A percentile compares a stretch with the other conserved stretches of the same genome.
Evolutionary conservation across 2,888 invertebrate genomes (phyloP).

Genomic region (Morpho helenor): DNA sequence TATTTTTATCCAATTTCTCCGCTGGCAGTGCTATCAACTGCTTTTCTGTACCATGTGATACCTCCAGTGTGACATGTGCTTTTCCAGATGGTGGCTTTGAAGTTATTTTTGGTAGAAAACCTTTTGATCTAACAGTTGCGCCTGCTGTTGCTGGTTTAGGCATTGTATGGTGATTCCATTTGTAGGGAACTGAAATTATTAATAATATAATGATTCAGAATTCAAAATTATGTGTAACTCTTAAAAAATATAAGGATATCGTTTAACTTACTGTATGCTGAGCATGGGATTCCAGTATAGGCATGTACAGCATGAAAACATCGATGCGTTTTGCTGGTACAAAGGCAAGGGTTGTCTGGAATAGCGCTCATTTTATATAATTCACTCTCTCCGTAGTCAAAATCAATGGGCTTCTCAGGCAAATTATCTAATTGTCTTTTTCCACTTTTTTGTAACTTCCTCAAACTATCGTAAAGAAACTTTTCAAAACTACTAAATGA

Average conservation of each 20-base stretch:
- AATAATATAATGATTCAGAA: not conserved
- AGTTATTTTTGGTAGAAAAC: conserved; percentile 85
- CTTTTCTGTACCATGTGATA: conserved; percentile 90
- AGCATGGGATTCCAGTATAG: conserved; percentile 93
- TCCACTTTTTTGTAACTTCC: conserved; percentile 86
- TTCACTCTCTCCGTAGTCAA: conserved; percentile 72
- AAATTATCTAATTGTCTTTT: conserved; percentile 81
- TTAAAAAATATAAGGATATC: no score
- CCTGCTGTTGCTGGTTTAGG: conserved; percentile 83
- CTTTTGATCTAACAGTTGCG: conserved; percentile 59
- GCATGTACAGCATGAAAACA: conserved; percentile 95
- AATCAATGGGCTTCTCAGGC: conserved; percentile 75
- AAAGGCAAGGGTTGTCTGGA: conserved; percentile 87
- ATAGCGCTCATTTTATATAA: conserved; percentile 82
- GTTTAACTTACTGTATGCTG: conserved; percentile 86
- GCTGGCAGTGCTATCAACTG: conserved; percentile 93
- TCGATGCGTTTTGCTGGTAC: conserved; percentile 92
- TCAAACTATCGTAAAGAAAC: conserved; percentile 91
- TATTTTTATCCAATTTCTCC: conserved; percentile 91
- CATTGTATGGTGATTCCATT: conserved; percentile 87
- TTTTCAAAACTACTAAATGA: conserved; percentile 90
- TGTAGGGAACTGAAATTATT: conserved; percentile 83
- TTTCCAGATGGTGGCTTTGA: conserved; percentile 61
- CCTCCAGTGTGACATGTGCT: conserved; percentile 85
- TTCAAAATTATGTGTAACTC: no score